Evolutionary conservation across 2,797 vertebrate genomes (phyloP).

Genomic region (Chromobotia macracanthus): DNA sequence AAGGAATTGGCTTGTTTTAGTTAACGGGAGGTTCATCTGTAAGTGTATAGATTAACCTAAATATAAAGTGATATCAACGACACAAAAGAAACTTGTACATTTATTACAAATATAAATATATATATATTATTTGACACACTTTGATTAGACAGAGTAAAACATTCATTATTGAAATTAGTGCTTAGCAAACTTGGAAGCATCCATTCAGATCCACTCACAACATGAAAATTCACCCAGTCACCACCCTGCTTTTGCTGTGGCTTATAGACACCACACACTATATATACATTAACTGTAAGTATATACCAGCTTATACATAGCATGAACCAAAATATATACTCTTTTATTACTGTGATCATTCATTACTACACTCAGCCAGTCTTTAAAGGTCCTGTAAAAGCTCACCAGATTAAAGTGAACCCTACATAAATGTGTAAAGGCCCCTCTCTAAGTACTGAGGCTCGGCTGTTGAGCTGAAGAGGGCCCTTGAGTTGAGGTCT

Average conservation of each 20-base stretch:
- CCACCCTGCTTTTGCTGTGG: not conserved
- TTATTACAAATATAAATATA: too few species aligned
- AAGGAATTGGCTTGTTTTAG: too few species aligned
- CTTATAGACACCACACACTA: not conserved
- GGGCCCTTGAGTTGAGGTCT: constrained; percentile 16
- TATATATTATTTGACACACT: too few species aligned
- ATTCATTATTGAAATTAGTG: not conserved
- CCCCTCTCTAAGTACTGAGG: not conserved
- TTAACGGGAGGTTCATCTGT: too few species aligned
- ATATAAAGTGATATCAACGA: too few species aligned
- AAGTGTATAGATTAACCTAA: too few species aligned
- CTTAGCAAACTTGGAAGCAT: not conserved
- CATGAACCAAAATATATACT: not conserved
- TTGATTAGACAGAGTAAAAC: not conserved
- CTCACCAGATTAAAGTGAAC: not conserved
- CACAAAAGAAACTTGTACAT: too few species aligned
- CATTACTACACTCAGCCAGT: not conserved
- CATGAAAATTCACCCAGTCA: not conserved
- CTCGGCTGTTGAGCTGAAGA: constrained; percentile 21
- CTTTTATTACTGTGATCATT: constrained; percentile 3
- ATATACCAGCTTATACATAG: not conserved
- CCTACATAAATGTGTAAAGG: constrained; percentile 2
- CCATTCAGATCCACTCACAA: not conserved
- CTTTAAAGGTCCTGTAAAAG: constrained; percentile 2
- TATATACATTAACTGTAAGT: constrained; percentile 15